phyloP scores from a whole-genome alignment of 2,888 invertebrate genomes.

The Imbricaverruca yamaguchii region DNA sequence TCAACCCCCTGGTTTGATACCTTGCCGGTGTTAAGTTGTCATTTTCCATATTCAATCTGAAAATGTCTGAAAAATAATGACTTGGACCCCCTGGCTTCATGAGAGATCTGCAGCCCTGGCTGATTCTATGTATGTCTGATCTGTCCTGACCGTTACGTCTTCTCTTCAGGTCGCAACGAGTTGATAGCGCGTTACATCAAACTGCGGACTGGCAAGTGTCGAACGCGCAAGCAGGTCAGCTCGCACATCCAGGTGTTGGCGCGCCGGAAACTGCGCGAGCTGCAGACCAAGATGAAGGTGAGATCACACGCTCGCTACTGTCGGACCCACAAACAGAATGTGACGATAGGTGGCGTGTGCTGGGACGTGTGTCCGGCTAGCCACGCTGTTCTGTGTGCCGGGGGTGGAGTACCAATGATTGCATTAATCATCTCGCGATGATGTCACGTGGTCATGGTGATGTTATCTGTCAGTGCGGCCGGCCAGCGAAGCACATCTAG shows the following conservation, averaged over 20 bases:
- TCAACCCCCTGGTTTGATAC: too few relatives aligned
- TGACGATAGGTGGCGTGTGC: not conserved
- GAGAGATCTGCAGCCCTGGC: too few relatives aligned
- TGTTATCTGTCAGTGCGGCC: too few relatives aligned
- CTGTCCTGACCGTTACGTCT: too few relatives aligned
- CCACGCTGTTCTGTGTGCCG: not conserved
- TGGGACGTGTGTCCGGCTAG: not conserved
- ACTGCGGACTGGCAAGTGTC: constrained; percentile 97
- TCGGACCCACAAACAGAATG: not conserved
- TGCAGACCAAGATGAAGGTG: constrained; percentile 97
- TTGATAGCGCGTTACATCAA: constrained; percentile 99
- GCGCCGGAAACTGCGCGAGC: constrained; percentile 93
- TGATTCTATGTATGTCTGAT: too few relatives aligned
- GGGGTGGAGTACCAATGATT: not conserved
- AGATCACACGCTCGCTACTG: constrained; percentile 43
- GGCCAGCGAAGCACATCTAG: too few relatives aligned
- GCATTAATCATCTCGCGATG: too few relatives aligned
- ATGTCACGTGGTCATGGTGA: too few relatives aligned
- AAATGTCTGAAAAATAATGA: too few relatives aligned
- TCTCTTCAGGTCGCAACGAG: constrained; percentile 87
- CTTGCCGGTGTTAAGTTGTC: too few relatives aligned
- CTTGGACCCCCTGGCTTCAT: too few relatives aligned
- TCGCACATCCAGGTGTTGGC: constrained; percentile 99
- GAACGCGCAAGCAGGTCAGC: constrained; percentile 99
- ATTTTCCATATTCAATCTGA: too few relatives aligned